phyloP scores from a whole-genome alignment of 2,797 vertebrate species.

The Dromococcyx pavoninus region DNA sequence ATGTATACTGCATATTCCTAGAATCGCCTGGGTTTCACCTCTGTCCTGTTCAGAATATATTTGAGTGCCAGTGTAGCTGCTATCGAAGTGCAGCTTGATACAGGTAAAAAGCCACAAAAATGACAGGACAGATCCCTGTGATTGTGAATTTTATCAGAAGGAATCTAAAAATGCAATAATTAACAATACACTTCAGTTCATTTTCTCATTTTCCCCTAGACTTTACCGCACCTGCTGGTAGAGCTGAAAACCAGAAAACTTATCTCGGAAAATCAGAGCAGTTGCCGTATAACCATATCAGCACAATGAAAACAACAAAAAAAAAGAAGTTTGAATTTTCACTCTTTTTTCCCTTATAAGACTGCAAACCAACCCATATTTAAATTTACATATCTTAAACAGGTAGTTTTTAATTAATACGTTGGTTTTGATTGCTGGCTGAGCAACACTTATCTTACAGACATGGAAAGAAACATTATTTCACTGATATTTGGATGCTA shows the following conservation, averaged over 20 bases:
- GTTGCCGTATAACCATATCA: not conserved
- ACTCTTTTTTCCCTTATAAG: not conserved
- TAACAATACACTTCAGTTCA: not conserved
- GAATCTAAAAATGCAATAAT: no score
- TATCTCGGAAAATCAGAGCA: not conserved
- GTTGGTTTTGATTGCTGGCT: not conserved
- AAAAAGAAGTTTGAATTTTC: slow-evolving; percentile 10
- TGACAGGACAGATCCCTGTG: not conserved
- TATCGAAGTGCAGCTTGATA: not conserved
- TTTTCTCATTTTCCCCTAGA: not conserved
- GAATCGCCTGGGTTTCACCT: not conserved
- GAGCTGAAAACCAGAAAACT: not conserved
- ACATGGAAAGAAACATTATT: not conserved
- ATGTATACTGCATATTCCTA: not conserved
- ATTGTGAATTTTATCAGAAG: no score
- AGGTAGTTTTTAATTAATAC: not conserved
- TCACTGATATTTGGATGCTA: not conserved
- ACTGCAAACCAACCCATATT: no score
- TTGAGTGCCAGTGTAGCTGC: not conserved
- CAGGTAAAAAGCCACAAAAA: not conserved
- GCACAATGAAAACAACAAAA: not conserved
- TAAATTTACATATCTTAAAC: not conserved
- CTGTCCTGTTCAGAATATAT: not conserved
- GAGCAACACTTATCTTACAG: not conserved
- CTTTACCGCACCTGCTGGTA: not conserved